These are phyloP conservation scores for Cirrhinus molitorella DNA, from an alignment of 2,797 vertebrate species.

Conservation along the genomic window DNA sequence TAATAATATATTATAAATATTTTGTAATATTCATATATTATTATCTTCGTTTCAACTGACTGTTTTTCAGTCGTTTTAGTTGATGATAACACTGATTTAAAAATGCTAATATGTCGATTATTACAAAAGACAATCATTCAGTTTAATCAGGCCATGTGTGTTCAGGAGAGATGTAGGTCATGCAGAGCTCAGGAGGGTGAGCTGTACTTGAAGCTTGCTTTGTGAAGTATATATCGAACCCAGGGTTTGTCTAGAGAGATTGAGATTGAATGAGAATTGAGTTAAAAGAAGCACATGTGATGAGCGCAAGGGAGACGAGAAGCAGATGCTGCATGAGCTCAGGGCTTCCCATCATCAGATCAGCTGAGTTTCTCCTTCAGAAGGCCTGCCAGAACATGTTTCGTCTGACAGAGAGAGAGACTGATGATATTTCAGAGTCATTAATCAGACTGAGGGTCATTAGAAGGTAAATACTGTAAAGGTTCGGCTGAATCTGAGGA, in stretches of 20 bases:
- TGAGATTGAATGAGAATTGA: slow-evolving; percentile 9
- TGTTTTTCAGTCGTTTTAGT: too few species aligned
- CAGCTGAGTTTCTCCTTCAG: slow-evolving; percentile 24
- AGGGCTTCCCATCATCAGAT: neutral
- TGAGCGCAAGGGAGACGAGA: too few species aligned
- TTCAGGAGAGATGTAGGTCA: neutral
- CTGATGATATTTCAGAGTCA: neutral
- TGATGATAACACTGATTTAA: too few species aligned
- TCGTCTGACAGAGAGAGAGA: slow-evolving; percentile 19
- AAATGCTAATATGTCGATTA: too few species aligned
- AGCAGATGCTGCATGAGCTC: neutral
- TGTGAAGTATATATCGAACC: neutral
- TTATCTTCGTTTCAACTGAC: too few species aligned
- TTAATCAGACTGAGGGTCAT: slow-evolving; percentile 17
- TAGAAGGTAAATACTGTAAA: slow-evolving; percentile 28
- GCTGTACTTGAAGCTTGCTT: too few species aligned
- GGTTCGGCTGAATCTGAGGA: neutral
- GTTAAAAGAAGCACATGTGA: too few species aligned
- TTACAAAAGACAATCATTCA: too few species aligned
- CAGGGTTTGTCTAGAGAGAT: neutral
- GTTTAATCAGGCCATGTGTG: too few species aligned
- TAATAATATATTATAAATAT: too few species aligned
- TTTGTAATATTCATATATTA: too few species aligned
- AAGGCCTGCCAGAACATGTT: slow-evolving; percentile 43
- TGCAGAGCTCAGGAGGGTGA: neutral